phyloP scores from a whole-genome alignment of 2,797 vertebrate genomes.

The Acrossocheilus fasciatus region DNA sequence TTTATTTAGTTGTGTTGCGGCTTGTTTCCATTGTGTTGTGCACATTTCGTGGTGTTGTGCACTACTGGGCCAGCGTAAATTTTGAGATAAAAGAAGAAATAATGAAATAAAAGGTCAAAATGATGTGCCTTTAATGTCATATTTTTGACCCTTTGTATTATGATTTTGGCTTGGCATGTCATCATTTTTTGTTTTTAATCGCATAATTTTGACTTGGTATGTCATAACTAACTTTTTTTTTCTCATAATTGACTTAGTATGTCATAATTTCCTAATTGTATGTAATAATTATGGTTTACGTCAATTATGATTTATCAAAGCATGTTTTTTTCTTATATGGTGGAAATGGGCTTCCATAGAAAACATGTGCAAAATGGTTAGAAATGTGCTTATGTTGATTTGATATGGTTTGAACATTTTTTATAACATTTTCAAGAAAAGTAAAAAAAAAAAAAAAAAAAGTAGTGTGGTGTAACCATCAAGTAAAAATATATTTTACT shows the following conservation, averaged over 20 bases:
- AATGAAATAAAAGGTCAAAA: neutral
- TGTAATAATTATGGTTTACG: neutral
- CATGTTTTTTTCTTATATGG: neutral
- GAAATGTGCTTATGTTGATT: neutral
- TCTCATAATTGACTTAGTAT: neutral
- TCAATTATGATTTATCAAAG: neutral
- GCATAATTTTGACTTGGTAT: neutral
- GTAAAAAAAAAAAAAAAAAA: neutral
- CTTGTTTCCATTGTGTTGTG: no score
- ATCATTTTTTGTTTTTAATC: neutral
- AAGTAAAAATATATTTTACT: neutral
- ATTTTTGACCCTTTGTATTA: neutral
- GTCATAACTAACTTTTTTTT: neutral
- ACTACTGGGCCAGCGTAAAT: neutral
- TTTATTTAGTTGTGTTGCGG: no score
- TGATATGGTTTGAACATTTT: neutral
- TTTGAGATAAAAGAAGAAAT: neutral
- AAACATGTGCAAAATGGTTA: neutral
- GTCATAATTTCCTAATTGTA: no score
- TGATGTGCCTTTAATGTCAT: neutral
- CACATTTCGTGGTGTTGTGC: neutral
- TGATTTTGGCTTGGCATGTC: neutral
- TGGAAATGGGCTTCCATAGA: neutral
- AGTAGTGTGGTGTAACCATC: neutral
- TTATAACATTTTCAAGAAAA: neutral